Evolutionary conservation across 2,113 vertebrate genomes (phyloP), one percentile per base, ranked within the genome.

Genomic region (Cathartes aura): DNA sequence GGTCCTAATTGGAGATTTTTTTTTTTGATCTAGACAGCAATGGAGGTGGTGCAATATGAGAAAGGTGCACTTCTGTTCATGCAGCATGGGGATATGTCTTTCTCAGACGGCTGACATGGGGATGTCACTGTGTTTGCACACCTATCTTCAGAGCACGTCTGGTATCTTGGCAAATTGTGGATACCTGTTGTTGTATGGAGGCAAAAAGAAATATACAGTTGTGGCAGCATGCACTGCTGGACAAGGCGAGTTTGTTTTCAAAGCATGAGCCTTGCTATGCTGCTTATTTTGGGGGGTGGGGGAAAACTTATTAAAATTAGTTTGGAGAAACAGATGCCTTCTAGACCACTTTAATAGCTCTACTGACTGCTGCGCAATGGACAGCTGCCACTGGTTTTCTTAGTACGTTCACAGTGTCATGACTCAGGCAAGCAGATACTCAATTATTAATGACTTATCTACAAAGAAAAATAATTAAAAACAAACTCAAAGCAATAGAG

Each of bases 391-490:
- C 91, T 67, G 63, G 30, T 89, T 94, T 91, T 84, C 55, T 79
- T 68, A 86, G 45, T 88, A 59, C 3, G 1, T 88, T 96, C 71
- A 43, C 78, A 90, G 89, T 96, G 89, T 97, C 93, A 88, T 94
- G 94, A 92, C 89, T 97, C 74, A 94, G 87, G 91, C 74, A 91
- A 97, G 84, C 78, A 93, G 74, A 74, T 95, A 90, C 87, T 95
- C 97, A 97, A 97, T 97, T 96, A 96, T 97, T 96, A 95, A 97
- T 96, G 96, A 96, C 93, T 96, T 97, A 96, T 95, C 96, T 96
- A 96, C 91, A 93, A 96, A 92, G 93, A 95, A 97, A 96, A 97
- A 97, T 96, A 97, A 97, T 96, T 96, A 95, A 88, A 96, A 96
- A 88, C 94, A 91, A 96, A 96, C 94, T 81, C 89, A 95, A 95